Percentiles rank a stretch among this genome's conserved stretches.
phyloP scores from a whole-genome alignment of 2,888 invertebrate genomes.

The Alentia gelatinosa region DNA sequence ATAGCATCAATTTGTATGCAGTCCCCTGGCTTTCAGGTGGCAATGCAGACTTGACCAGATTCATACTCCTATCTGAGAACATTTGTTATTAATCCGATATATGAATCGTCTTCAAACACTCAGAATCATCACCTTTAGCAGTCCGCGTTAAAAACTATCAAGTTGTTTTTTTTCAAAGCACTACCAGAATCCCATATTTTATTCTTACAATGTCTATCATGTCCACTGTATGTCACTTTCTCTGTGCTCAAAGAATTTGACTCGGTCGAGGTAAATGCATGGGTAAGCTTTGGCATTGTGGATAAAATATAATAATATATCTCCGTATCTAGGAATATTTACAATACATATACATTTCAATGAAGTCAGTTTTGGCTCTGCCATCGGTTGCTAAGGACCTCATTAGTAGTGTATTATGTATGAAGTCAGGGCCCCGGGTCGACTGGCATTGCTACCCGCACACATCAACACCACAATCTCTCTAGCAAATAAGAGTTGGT shows the following conservation, averaged over 20 bases:
- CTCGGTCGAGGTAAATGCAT: constrained; percentile 34
- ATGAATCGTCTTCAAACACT: not conserved
- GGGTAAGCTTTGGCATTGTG: constrained; percentile 43
- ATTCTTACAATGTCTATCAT: not conserved
- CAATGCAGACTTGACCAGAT: not conserved
- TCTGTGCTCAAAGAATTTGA: not conserved
- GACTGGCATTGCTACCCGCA: not conserved
- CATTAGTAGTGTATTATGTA: constrained; percentile 6
- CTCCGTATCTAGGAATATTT: not conserved
- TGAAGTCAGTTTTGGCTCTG: not conserved
- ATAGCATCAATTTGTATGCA: not conserved
- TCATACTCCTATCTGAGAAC: not conserved
- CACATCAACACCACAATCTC: not conserved
- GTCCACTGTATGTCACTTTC: not conserved
- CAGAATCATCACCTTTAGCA: not conserved
- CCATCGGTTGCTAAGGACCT: not conserved
- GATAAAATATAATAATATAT: constrained; percentile 26
- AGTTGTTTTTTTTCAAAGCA: not conserved
- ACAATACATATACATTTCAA: not conserved
- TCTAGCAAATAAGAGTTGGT: not conserved
- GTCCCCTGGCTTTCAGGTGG: not conserved
- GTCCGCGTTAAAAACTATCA: not conserved
- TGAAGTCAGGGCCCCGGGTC: not conserved
- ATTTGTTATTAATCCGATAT: not conserved
- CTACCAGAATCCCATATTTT: not conserved